These are phyloP conservation scores for Raja brachyura DNA, from an alignment of 2,113 vertebrate species.

Conservation along the genomic window DNA sequence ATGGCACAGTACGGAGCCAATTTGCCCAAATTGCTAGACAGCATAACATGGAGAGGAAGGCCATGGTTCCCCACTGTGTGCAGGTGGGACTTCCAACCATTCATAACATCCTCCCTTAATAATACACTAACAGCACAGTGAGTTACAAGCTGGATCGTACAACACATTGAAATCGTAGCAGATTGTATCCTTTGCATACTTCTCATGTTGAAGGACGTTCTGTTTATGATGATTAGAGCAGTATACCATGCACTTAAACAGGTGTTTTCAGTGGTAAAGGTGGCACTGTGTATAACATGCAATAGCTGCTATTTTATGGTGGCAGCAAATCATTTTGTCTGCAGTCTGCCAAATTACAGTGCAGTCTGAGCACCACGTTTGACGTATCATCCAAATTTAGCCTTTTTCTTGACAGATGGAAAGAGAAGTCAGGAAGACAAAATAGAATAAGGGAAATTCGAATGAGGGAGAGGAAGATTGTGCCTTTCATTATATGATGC, in stretches of 20 bases:
- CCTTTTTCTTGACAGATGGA: neutral
- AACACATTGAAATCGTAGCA: neutral
- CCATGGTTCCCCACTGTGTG: neutral
- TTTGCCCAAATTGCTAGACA: neutral
- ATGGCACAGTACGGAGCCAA: neutral
- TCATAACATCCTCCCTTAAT: neutral
- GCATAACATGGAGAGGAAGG: neutral
- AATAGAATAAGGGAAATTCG: neutral
- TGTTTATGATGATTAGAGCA: neutral
- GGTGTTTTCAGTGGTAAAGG: slow-evolving; percentile 21
- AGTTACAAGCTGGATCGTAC: neutral
- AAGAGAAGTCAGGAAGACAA: neutral
- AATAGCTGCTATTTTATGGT: slow-evolving; percentile 11
- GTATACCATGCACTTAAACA: neutral
- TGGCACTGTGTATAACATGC: neutral
- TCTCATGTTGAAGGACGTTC: neutral
- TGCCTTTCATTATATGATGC: neutral
- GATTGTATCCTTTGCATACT: neutral
- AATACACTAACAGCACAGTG: neutral
- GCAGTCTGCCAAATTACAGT: neutral
- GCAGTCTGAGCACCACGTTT: neutral
- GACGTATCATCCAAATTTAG: neutral
- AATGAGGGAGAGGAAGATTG: neutral
- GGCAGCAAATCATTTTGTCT: neutral
- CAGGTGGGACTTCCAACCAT: neutral